Base-by-base conservation (phyloP, 2,888 invertebrate species). In the Chymomyza caudatula region DNA sequence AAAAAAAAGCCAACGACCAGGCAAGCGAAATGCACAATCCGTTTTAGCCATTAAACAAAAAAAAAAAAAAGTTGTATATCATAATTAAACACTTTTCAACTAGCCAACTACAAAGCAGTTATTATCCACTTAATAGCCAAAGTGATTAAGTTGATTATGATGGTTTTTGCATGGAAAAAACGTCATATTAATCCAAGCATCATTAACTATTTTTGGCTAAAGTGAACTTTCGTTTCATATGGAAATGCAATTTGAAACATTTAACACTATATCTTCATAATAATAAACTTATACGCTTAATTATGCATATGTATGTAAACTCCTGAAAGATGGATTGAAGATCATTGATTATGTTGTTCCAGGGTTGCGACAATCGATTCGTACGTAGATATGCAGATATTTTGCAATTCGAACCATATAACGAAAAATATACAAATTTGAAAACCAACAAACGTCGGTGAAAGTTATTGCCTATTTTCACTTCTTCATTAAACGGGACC, bases 1-100 rank as follows among this genome's bases (percentile, higher is more conserved):
- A 22, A 8, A 51, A 51, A 51, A 20, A 51, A 51, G 51, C 11
- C 51, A 51, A 51, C 51, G 51, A 51, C 51, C 51, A 51, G 51
- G 19, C 51, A 3, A 20, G 19, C 6, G 3, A 51, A 20, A 20
- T 20, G 51, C 19, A 20, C 6, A 5, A 51, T 11, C 4, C 13
- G 29, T 1, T 1, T 37, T 37, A 37, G 11, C 29, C 29, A 37
- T 37, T 11, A 11, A 37, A 11, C 29, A 37, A 37, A 37, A 8
- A 11, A 11, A 37, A 11, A 8, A 37, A 37, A 37, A 8, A 11
- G 11, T 11, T 37, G 29, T 11, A 37, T 8, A 51, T 51, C 19
- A 51, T 51, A 19, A 22, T 22, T 51, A 51, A 20, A 15, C 19
- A 11, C 51, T 51, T 20, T 51, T 51, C 22, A 51, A 51, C 8